These are phyloP conservation scores for Virgularia gustaviana DNA, from an alignment of 92 coral and sea anemone species.

Conservation along the genomic window DNA sequence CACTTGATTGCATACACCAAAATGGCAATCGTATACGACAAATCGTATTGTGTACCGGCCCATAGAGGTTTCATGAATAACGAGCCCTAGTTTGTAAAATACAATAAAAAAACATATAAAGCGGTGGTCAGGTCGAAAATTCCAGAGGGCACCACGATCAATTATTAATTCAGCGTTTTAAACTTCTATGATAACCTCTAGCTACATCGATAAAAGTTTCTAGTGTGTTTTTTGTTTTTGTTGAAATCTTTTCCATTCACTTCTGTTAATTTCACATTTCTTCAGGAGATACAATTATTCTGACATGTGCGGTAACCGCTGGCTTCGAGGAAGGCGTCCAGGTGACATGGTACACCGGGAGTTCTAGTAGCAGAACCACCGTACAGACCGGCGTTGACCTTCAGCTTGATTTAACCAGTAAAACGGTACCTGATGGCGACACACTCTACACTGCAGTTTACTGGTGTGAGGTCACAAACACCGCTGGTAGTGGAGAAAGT, in stretches of 20 bases:
- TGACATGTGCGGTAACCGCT: constrained; percentile 29
- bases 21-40: too few species aligned
- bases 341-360: constrained; percentile 44
- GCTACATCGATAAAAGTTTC: too few species aligned
- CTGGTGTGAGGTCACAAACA: constrained; percentile 41
- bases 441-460: constrained; percentile 21
- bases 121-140: too few species aligned
- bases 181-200: too few species aligned
- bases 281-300: constrained; percentile 38
- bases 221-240: not conserved
- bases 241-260: not conserved
- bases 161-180: too few species aligned
- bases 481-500: constrained; percentile 44
- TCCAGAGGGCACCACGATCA: not conserved
- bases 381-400: not conserved
- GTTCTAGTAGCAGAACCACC: not conserved
- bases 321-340: constrained; percentile 33
- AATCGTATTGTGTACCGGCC: too few species aligned
- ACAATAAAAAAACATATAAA: too few species aligned
- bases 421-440: not conserved
- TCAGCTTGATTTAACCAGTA: constrained; percentile 4
- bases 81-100: too few species aligned
- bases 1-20: too few species aligned
- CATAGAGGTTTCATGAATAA: too few species aligned
- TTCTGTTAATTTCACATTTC: not conserved